phyloP scores from a whole-genome alignment of 2,797 vertebrate species.

The Petrocephalus sullivani region DNA sequence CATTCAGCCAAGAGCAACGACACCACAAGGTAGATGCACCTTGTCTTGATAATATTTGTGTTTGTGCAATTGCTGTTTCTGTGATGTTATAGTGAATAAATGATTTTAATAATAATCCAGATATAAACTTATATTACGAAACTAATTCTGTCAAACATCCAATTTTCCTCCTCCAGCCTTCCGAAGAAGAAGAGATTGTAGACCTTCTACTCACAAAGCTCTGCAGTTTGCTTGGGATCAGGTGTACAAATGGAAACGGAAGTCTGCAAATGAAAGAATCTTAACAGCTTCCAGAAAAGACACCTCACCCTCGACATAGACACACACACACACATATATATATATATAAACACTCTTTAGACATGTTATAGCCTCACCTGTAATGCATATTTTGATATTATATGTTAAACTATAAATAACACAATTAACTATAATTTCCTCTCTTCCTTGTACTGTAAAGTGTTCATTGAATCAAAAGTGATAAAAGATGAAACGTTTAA shows the following conservation, averaged over 20 bases:
- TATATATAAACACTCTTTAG: background rate
- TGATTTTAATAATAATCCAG: background rate
- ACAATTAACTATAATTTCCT: background rate
- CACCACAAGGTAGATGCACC: conserved; percentile 70
- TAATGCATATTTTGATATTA: background rate
- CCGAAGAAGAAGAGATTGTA: conserved; percentile 86
- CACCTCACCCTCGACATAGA: conserved; percentile 27
- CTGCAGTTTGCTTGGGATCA: conserved; percentile 79
- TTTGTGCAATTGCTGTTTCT: background rate
- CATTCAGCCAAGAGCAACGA: conserved; percentile 88
- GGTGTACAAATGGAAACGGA: conserved; percentile 51
- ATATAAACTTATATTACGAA: background rate
- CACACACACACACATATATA: background rate
- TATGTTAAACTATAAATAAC: background rate
- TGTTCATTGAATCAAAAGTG: background rate
- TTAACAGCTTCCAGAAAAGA: conserved; percentile 27
- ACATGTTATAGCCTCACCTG: background rate
- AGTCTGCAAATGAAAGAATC: background rate
- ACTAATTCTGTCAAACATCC: background rate
- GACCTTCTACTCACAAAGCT: conserved; percentile 84
- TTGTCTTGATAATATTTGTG: background rate
- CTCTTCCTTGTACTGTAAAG: background rate
- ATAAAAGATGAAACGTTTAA: background rate
- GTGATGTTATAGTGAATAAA: background rate
- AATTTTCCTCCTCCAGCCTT: conserved; percentile 61